phyloP scores from a whole-genome alignment of 1,140 invertebrate genomes.

The Papilio machaon region DNA sequence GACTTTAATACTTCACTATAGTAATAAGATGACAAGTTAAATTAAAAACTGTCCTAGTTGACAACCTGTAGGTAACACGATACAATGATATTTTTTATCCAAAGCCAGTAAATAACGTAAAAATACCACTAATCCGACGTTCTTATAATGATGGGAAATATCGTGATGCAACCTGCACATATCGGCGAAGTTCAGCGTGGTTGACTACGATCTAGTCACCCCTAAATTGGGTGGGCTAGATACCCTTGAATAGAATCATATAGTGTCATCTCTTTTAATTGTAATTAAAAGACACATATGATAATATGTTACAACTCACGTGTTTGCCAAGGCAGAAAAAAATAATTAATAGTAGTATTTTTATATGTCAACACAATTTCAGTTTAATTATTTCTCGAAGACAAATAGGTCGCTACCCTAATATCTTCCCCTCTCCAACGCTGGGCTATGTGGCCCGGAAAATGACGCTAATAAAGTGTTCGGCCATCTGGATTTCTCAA shows the following conservation, averaged over 20 bases:
- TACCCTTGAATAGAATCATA: too few species aligned
- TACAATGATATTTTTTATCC: background rate
- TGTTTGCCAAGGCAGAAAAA: background rate
- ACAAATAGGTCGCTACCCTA: slow-evolving; percentile 22
- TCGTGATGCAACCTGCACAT: too few species aligned
- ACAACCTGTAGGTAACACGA: background rate
- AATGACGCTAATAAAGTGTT: slow-evolving; percentile 34
- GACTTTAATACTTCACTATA: background rate
- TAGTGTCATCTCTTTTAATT: too few species aligned
- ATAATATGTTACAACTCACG: background rate
- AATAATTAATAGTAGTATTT: background rate
- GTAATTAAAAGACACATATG: too few species aligned
- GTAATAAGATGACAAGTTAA: background rate
- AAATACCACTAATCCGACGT: too few species aligned
- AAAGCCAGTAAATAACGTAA: too few species aligned
- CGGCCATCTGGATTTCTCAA: slow-evolving; percentile 35
- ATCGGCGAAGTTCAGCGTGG: too few species aligned
- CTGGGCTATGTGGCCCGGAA: slow-evolving; percentile 27
- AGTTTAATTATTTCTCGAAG: slow-evolving; percentile 14
- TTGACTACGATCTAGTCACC: too few species aligned
- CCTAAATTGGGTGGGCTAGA: too few species aligned
- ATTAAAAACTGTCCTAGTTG: background rate
- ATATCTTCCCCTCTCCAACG: slow-evolving; percentile 13
- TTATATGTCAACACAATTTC: background rate
- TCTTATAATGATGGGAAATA: too few species aligned